Base-by-base conservation (phyloP, 2,797 vertebrate species). In the Rallus crepitans region DNA sequence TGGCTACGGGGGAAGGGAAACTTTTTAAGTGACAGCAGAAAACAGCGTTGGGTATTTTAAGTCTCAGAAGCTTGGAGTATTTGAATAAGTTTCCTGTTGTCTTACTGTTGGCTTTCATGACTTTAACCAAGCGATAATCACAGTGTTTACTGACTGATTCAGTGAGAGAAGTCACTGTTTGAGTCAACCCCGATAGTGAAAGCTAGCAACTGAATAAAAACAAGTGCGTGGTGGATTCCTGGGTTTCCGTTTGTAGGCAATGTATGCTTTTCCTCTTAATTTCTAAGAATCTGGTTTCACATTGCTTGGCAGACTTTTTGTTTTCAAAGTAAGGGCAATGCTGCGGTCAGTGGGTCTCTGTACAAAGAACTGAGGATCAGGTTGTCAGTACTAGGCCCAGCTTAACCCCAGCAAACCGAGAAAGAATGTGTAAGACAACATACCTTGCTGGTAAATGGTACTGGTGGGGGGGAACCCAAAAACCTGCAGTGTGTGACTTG, bases 21-120 rank as follows among this genome's bases (percentile, higher is more conserved):
- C 0, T 17, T 0, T 30, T 3, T 7, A 40, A 31, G 33, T 11
- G 6, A 45, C 9, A 50, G 45, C 24, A 27, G 7, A 25, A 73
- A 12, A 6, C 11, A 20, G 42, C 6, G 52, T 75, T 35, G 13
- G 8, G 3, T 78, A 37, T 60, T 68, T n/a, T 3, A 57, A 33
- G 23, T 88, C 23, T 82, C 69, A 28, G 71, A 91, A 90, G 40
- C 17, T 4, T 48, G 47, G 30, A 50, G 20, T 64, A 30, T 69
- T 48, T 68, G 30, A n/a, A 12, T 76, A 57, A 61, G 33, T 70
- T 89, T 66, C 14, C 4, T 59, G 11, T 42, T 85, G n/a, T 73
- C 60, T 31, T 55, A 9, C 27, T 92, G 25, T 76, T 90, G 45
- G 63, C 7, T 75, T 70, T 0, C 4, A 6, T 60, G 4, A 40